Conservation (phyloP, 2,113 vertebrate species). For the Melozone crissalis region DNA sequence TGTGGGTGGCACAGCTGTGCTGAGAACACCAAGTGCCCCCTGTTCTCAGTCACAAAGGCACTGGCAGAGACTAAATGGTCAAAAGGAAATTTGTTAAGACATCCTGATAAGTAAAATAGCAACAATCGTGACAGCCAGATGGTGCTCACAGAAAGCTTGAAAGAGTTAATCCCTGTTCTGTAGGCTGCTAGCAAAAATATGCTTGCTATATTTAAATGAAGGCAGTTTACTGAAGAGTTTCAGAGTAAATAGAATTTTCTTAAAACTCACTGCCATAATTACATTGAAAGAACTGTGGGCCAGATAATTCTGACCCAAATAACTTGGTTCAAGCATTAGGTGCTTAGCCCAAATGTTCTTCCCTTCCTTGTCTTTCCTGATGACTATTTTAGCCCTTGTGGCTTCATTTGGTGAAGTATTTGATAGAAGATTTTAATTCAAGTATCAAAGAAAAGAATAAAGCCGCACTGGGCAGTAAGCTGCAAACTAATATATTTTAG, state of each 20-base stretch:
- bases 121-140: not conserved
- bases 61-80: not conserved
- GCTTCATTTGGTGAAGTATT: not conserved
- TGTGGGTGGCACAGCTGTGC: not conserved
- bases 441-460: not conserved
- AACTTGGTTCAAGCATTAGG: not conserved
- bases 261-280: not conserved
- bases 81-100: not conserved
- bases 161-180: constrained; percentile 20
- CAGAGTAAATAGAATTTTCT: not conserved
- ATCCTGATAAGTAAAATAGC: constrained; percentile 24
- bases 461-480: not conserved
- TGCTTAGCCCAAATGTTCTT: not conserved
- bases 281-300: not conserved
- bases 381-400: accelerated
- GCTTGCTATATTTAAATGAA: not conserved
- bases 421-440: not conserved
- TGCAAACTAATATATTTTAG: not conserved
- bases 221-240: not conserved
- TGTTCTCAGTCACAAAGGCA: not conserved
- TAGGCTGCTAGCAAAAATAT: constrained; percentile 25
- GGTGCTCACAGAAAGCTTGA: constrained; percentile 1
- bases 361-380: not conserved
- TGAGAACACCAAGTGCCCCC: not conserved
- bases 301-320: not conserved